Evolutionary conservation across 2,113 vertebrate species (phyloP).

Genomic region (Microtus montanus): DNA sequence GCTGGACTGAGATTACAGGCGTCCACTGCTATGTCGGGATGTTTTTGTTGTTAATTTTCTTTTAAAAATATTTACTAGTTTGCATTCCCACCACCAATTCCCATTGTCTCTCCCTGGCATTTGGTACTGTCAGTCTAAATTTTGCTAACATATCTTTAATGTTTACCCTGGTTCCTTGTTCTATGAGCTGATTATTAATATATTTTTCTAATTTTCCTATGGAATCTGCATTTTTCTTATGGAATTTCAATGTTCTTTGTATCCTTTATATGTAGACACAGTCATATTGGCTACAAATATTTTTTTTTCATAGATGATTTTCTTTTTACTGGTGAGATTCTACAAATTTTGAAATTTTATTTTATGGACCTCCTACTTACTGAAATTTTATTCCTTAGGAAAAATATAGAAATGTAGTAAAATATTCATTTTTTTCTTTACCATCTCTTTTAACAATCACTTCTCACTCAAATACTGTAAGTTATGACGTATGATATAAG

Average conservation of each 20-base stretch:
- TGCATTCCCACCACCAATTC: not conserved
- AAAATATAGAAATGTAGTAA: not conserved
- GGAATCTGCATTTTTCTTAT: not conserved
- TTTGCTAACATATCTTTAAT: conserved; percentile 35
- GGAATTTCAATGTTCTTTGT: not conserved
- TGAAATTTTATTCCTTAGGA: not conserved
- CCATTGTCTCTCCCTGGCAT: not conserved
- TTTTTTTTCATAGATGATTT: not conserved
- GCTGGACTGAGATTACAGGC: not conserved
- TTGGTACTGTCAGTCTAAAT: conserved; percentile 15
- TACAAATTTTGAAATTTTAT: conserved; percentile 18
- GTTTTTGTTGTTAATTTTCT: not conserved
- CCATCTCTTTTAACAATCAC: conserved; percentile 17
- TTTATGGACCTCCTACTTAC: not conserved
- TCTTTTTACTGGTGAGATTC: not conserved
- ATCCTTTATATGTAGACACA: not conserved
- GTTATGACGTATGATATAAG: conserved; percentile 20
- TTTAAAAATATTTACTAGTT: not conserved
- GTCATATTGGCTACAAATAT: not conserved
- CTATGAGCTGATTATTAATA: not conserved
- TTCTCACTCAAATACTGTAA: not conserved
- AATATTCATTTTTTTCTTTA: not conserved
- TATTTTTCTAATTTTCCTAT: not conserved
- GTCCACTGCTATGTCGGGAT: not conserved
- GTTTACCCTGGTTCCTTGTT: not conserved